These are phyloP conservation scores for Griposia aprilina DNA, from an alignment of 2,888 invertebrate genomes.

Conservation along the genomic window DNA sequence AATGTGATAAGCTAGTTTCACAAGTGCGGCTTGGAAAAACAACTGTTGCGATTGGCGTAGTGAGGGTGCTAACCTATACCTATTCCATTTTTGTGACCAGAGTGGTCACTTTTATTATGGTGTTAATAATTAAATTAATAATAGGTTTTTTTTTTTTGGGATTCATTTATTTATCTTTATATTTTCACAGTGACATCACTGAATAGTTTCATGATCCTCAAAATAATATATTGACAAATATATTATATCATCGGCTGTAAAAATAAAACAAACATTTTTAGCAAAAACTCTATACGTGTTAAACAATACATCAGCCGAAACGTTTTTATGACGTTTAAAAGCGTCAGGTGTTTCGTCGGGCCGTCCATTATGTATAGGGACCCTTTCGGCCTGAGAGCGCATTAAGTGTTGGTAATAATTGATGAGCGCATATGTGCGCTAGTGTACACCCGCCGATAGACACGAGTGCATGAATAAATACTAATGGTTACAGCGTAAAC, in stretches of 20 bases:
- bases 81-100: background rate
- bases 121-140: background rate
- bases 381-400: constrained; percentile 70
- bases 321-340: constrained; percentile 65
- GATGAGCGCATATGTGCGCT: constrained; percentile 70
- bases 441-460: constrained; percentile 60
- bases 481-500: constrained; percentile 8
- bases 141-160: background rate
- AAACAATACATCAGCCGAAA: constrained; percentile 39
- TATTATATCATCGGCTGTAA: background rate
- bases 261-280: background rate
- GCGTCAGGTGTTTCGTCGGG: constrained; percentile 76
- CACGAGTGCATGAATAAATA: constrained; percentile 64
- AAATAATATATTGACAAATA: background rate
- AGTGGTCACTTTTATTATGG: too few relatives aligned
- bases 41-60: background rate
- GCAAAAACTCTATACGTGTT: constrained; percentile 14
- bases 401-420: constrained; percentile 81
- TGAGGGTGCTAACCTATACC: too few relatives aligned
- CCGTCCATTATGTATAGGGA: constrained; percentile 75
- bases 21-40: background rate
- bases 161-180: background rate
- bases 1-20: background rate
- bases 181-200: background rate
- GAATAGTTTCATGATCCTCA: background rate